Percentiles rank a stretch among this genome's conserved stretches.
Conservation (phyloP, 2,797 vertebrate species). For the Crypturellus tataupa region DNA sequence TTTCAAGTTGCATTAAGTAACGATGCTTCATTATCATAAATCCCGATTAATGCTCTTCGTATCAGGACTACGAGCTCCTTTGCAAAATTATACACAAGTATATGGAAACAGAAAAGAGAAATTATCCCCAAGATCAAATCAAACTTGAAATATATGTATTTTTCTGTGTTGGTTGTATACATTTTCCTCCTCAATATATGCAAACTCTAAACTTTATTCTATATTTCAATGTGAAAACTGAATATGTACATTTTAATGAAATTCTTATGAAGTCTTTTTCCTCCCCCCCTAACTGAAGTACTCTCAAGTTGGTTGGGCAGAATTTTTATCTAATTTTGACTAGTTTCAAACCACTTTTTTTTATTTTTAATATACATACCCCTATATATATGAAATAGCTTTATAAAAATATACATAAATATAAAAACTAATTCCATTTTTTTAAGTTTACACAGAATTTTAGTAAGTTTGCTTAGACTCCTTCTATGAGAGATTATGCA, state of each 20-base stretch:
- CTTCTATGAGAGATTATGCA: not conserved
- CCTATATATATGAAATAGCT: too few species aligned
- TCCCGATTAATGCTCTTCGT: not conserved
- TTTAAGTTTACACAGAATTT: not conserved
- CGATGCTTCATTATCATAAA: not conserved
- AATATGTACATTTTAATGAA: not conserved
- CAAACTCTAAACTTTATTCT: not conserved
- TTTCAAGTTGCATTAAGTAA: not conserved
- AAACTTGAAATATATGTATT: not conserved
- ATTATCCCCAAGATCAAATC: not conserved
- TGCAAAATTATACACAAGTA: not conserved
- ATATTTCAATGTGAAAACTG: not conserved
- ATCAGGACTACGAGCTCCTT: not conserved
- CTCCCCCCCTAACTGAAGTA: not conserved
- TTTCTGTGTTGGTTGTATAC: too few species aligned
- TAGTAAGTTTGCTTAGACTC: not conserved
- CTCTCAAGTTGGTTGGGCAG: not conserved
- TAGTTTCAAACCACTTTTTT: not conserved
- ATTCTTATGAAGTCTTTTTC: not conserved
- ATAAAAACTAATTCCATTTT: not conserved
- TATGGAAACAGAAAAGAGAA: not conserved
- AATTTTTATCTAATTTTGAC: not conserved
- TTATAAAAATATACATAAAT: not conserved
- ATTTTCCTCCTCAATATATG: not conserved
- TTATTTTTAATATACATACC: too few species aligned